A percentile compares a stretch with the other conserved stretches of the same genome.
phyloP scores from a whole-genome alignment of 1,140 invertebrate genomes.

The Magallana ariakensis region DNA sequence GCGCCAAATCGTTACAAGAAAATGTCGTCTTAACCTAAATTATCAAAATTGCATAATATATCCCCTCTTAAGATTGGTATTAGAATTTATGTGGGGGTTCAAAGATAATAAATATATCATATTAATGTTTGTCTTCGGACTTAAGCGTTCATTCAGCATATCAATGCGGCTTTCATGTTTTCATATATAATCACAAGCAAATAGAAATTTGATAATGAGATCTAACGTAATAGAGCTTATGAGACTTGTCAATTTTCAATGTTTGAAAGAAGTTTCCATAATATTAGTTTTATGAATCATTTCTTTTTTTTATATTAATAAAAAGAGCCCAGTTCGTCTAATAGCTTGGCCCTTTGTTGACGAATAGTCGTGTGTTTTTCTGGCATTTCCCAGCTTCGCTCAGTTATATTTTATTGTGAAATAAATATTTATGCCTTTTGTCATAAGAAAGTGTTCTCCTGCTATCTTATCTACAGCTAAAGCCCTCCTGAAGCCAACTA shows the following conservation, averaged over 20 bases:
- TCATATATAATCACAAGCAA: conserved; percentile 2
- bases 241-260: conserved; percentile 4
- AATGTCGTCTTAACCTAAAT: conserved; percentile 36
- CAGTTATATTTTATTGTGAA: conserved; percentile 26
- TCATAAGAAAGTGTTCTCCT: conserved; percentile 25
- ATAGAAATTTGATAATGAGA: conserved; percentile 11
- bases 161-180: background rate
- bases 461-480: conserved; percentile 1
- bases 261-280: conserved; percentile 17
- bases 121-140: conserved; percentile 34
- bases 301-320: conserved; percentile 10
- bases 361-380: background rate
- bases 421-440: conserved; percentile 37
- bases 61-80: conserved; percentile 5
- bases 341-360: background rate
- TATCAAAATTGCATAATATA: conserved; percentile 28
- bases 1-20: background rate
- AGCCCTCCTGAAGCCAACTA: background rate
- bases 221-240: background rate
- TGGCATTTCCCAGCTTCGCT: background rate
- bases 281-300: conserved; percentile 26
- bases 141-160: conserved; percentile 24
- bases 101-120: conserved; percentile 30
- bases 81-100: conserved; percentile 34
- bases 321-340: background rate